Evolutionary conservation across 2,113 vertebrate species (phyloP), one percentile per base, ranked within the genome.

Genomic region (Nettapus auritus): DNA sequence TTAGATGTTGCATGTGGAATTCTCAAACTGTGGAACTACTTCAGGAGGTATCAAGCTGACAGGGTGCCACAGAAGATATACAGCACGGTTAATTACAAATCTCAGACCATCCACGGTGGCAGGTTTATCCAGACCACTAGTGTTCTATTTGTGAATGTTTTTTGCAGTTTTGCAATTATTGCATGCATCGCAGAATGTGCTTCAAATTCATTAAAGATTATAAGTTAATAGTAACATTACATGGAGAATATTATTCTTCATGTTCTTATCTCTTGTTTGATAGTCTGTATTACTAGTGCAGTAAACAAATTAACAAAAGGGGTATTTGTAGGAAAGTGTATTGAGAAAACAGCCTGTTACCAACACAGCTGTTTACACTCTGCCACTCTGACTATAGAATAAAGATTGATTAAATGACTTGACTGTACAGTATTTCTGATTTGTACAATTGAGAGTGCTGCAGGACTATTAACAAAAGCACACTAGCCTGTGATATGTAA

Each of bases 401-500:
- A 52, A 2, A 36, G 8, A 44, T 55, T 29, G 23, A 34, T 0
- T 2, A 81, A 50, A 15, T 36, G 8, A 56, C 10, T 46, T 3
- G 0, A 34, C 6, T 66, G 12, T 33, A 9, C 21, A 2, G 23
- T 42, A 31, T 34, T 87, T 38, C 79, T 36, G 4, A 2, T 25
- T 8, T 8, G 2, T 29, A 46, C 4, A 63, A 7, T 1, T 22
- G 11, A 74, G 2, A 5, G 9, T 15, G 2, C 12, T 63, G 36
- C 7, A 82, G 36, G 69, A 56, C 3, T 53, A 8, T 6, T 42
- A 23, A 25, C 5, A 62, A 57, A 53, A 57, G 0, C 2, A 38
- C 26, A 5, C 13, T 38, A 26, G 8, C 7, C 29, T 38, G 3
- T 66, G 15, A 21, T 60, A 44, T 71, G 15, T 82, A 79, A 81